Conservation (phyloP, 2,797 vertebrate genomes). For the Urophycis tenuis region DNA sequence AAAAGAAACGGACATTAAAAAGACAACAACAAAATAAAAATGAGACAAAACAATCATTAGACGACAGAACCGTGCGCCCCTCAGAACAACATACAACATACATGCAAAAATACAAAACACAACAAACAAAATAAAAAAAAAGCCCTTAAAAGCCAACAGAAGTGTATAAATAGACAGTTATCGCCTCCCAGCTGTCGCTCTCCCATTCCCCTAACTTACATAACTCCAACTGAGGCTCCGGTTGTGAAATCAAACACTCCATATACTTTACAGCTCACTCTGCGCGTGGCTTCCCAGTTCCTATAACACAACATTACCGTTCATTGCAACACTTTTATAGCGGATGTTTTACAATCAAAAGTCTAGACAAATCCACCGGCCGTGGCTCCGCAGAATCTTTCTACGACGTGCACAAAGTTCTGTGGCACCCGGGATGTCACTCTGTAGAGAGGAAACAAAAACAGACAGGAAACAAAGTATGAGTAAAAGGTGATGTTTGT, state of each 20-base stretch:
- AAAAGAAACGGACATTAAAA: neutral
- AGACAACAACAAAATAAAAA: neutral
- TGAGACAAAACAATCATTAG: neutral
- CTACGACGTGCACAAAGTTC: constrained; percentile 1
- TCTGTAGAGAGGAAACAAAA: constrained; percentile 45
- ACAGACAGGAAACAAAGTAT: constrained; percentile 20
- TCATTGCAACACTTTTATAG: neutral
- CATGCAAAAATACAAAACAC: too few relatives aligned
- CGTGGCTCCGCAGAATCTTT: neutral
- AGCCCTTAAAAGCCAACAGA: neutral
- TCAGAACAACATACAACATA: neutral
- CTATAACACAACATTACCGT: neutral
- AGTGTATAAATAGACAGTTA: neutral
- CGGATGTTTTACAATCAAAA: neutral
- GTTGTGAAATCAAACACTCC: neutral
- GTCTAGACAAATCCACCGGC: neutral
- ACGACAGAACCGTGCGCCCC: too few relatives aligned
- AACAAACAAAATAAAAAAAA: neutral
- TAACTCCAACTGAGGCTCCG: neutral
- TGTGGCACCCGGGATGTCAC: neutral
- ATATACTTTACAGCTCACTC: neutral
- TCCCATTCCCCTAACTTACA: neutral
- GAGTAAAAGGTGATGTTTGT: constrained; percentile 16
- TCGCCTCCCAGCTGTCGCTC: neutral
- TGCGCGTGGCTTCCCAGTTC: neutral